Percentiles rank a stretch among this genome's conserved stretches.
Evolutionary conservation across 1,140 invertebrate species (phyloP).

Genomic region (Macrobrachium rosenbergii): DNA sequence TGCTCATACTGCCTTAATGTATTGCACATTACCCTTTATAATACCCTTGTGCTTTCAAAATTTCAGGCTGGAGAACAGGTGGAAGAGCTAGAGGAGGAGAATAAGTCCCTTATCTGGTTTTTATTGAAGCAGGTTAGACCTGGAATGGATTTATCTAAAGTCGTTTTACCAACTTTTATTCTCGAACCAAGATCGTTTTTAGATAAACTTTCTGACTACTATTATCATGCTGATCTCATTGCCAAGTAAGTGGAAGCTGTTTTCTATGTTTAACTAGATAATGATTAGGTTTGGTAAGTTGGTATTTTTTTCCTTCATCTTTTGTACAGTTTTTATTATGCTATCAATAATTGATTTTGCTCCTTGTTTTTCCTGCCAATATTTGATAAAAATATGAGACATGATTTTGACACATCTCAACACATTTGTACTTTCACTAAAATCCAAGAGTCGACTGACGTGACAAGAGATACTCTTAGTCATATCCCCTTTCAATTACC

Average conservation of each 20-base stretch:
- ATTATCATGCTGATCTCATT: conserved; percentile 93
- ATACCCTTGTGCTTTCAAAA: no score
- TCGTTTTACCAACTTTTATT: conserved; percentile 76
- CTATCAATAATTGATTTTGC: background rate
- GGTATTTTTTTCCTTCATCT: background rate
- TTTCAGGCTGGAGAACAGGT: conserved; percentile 78
- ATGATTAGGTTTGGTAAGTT: background rate
- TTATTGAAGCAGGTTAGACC: conserved; percentile 94
- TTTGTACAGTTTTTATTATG: background rate
- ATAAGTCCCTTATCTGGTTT: conserved; percentile 95
- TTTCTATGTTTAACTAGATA: background rate
- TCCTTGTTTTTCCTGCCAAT: no score
- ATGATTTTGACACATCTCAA: no score
- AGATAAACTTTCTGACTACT: conserved; percentile 93
- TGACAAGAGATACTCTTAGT: no score
- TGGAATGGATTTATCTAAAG: conserved; percentile 93
- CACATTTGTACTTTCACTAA: no score
- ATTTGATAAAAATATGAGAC: no score
- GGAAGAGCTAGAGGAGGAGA: conserved; percentile 93
- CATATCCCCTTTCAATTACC: no score
- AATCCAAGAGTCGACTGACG: no score
- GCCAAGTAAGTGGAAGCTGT: conserved; percentile 78
- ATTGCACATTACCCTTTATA: background rate
- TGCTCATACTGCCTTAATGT: no score
- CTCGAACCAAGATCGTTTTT: conserved; percentile 93